These are phyloP conservation scores for Cantharis flavilabris DNA, from an alignment of 2,888 invertebrate species.

Conservation along the genomic window DNA sequence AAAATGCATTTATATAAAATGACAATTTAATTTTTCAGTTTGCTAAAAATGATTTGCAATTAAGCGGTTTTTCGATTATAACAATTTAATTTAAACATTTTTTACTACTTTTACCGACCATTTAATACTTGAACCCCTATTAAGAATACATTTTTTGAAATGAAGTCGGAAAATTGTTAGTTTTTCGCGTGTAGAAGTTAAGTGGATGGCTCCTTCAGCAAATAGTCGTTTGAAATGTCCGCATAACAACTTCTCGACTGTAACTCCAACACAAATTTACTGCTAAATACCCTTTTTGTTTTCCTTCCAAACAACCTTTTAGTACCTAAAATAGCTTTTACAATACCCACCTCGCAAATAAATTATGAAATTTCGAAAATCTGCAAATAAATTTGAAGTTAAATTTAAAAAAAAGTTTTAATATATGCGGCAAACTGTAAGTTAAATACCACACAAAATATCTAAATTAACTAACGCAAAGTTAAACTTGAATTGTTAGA, in stretches of 20 bases:
- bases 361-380: neutral
- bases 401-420: neutral
- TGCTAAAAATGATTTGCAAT: neutral
- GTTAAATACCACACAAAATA: neutral
- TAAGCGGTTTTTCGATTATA: neutral
- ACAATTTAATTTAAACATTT: no score
- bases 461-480: neutral
- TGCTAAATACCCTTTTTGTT: neutral
- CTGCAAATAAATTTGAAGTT: neutral
- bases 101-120: neutral
- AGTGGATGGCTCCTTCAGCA: neutral
- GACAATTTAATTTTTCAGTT: neutral
- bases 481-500: neutral
- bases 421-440: neutral
- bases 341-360: neutral
- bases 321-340: neutral
- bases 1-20: neutral
- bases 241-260: neutral
- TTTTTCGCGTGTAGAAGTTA: neutral
- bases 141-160: neutral
- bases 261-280: neutral
- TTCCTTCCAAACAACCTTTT: neutral
- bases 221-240: neutral
- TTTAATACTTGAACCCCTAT: neutral
- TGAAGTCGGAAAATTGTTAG: neutral